Conservation (phyloP, 2,113 vertebrate genomes). For the Sprattus sprattus region DNA sequence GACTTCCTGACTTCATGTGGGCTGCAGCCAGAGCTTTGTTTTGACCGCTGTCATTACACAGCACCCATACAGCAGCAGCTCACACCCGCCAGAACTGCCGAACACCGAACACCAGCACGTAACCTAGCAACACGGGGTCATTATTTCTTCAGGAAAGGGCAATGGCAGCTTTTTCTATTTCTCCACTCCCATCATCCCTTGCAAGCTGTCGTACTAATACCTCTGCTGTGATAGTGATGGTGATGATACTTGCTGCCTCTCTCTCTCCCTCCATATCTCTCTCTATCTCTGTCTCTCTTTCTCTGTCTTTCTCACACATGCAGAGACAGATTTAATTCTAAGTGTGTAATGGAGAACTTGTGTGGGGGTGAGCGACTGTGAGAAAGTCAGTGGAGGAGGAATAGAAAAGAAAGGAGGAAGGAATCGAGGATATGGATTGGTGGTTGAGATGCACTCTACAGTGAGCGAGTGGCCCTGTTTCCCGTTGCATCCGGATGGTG, state of each 20-base stretch:
- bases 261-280: neutral
- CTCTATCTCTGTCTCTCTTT: conserved; percentile 17
- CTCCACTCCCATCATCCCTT: conserved; percentile 17
- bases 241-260: neutral
- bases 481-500: conserved; percentile 66
- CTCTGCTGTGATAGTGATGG: neutral
- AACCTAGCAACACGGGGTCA: conserved; percentile 15
- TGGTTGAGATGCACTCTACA: conserved; percentile 45
- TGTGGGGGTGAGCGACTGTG: conserved; percentile 46
- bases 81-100: neutral
- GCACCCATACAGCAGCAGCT: conserved; percentile 14
- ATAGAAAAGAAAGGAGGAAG: conserved; percentile 46
- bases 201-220: conserved; percentile 3
- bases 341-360: conserved; percentile 51
- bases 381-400: conserved; percentile 25
- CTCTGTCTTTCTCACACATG: conserved; percentile 26
- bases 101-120: neutral
- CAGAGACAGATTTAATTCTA: conserved; percentile 9
- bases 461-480: conserved; percentile 44
- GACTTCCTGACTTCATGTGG: conserved; percentile 16
- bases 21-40: conserved; percentile 10
- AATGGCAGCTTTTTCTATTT: neutral
- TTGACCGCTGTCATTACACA: conserved; percentile 20
- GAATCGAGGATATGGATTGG: conserved; percentile 72
- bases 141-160: conserved; percentile 19